Conservation (phyloP, 2,113 vertebrate genomes). For the Sorex fumeus region DNA sequence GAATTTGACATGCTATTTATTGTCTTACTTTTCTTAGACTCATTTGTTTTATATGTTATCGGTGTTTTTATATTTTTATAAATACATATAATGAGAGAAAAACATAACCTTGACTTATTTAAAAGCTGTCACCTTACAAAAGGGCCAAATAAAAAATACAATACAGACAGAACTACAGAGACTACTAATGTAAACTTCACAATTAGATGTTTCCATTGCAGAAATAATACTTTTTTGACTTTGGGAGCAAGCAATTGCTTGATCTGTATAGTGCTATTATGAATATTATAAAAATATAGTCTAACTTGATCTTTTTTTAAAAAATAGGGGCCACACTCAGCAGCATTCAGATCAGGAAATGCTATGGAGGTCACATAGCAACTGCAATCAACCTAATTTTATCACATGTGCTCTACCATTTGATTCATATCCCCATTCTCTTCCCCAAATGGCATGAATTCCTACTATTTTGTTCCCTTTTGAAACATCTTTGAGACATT, state of each 20-base stretch:
- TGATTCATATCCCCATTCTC: neutral
- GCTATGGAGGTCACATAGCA: no score
- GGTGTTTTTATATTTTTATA: neutral
- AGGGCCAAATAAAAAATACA: conserved; percentile 11
- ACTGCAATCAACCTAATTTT: no score
- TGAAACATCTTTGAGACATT: neutral
- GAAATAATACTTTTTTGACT: neutral
- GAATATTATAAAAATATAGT: neutral
- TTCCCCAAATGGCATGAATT: no score
- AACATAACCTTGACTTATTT: neutral
- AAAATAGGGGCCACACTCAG: neutral
- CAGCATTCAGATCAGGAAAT: neutral
- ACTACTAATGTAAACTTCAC: neutral
- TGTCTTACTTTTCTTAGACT: neutral
- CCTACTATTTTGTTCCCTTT: neutral
- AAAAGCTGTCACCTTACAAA: neutral
- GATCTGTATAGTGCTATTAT: neutral
- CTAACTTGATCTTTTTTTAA: neutral
- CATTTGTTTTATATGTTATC: neutral
- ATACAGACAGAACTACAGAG: neutral
- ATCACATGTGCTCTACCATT: no score
- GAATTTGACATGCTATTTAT: neutral
- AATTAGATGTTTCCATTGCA: neutral
- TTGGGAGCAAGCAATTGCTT: conserved; percentile 37
- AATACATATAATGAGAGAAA: neutral